Evolutionary conservation across 2,797 vertebrate genomes (phyloP).

Genomic region (Merluccius polli): DNA sequence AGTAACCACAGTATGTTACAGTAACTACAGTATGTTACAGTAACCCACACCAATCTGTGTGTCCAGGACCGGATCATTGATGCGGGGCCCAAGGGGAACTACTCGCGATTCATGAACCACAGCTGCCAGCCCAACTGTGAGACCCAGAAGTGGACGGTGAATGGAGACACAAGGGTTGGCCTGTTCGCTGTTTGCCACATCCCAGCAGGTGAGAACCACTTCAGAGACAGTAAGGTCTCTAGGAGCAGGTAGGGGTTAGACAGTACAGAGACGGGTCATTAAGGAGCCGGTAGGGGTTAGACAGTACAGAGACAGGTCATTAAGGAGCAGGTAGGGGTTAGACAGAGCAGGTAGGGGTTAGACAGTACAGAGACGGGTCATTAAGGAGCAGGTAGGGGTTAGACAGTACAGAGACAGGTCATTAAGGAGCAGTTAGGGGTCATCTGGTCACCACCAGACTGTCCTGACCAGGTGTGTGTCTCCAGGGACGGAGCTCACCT

Average conservation of each 20-base stretch:
- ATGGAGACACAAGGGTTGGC: conserved; percentile 93
- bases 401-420: background rate
- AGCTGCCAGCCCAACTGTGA: conserved; percentile 99
- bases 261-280: background rate
- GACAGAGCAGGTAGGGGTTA: background rate
- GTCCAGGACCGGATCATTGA: conserved; percentile 94
- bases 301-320: background rate
- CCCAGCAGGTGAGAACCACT: conserved; percentile 77
- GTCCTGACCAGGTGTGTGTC: background rate
- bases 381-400: background rate
- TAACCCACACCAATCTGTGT: background rate
- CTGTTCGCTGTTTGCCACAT: conserved; percentile 93
- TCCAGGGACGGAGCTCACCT: conserved; percentile 91
- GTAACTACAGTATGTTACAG: background rate
- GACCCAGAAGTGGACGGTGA: conserved; percentile 98
- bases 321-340: background rate
- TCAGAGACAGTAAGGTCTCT: no score
- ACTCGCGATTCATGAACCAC: conserved; percentile 98
- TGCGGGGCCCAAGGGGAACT: conserved; percentile 97
- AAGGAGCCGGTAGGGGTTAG: no score
- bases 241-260: background rate
- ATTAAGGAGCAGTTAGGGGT: background rate
- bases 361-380: background rate
- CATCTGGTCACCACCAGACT: background rate
- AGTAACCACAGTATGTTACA: background rate